phyloP scores from a whole-genome alignment of 2,888 invertebrate species.

The Aspidapion aeneum region DNA sequence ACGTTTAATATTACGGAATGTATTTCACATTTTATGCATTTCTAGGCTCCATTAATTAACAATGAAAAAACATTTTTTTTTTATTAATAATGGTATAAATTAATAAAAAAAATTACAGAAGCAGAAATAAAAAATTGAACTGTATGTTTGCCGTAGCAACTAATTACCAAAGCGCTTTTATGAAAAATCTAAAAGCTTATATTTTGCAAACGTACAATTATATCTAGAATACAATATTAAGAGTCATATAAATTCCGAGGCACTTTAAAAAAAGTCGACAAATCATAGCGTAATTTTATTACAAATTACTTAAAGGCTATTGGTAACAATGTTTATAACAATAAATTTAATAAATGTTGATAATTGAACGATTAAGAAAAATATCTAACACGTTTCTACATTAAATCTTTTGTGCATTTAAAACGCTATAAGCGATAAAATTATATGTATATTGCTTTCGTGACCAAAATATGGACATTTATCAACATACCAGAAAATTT shows the following conservation, averaged over 20 bases:
- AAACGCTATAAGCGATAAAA: slow-evolving; percentile 1
- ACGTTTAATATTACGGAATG: neutral
- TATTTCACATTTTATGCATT: neutral
- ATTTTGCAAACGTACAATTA: neutral
- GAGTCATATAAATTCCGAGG: neutral
- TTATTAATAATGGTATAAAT: neutral
- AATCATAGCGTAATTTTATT: neutral
- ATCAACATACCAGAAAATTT: slow-evolving; percentile 28
- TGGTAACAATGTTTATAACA: neutral
- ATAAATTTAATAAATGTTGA: neutral
- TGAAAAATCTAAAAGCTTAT: too few relatives aligned
- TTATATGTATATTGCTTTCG: slow-evolving; percentile 22
- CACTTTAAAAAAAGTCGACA: neutral
- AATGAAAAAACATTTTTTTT: neutral
- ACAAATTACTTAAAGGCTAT: neutral
- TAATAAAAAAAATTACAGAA: neutral
- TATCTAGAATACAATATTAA: too few relatives aligned
- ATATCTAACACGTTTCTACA: neutral
- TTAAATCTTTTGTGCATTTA: neutral
- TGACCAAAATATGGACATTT: slow-evolving; percentile 39
- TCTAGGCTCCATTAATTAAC: neutral
- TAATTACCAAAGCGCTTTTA: neutral
- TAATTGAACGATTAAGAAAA: neutral
- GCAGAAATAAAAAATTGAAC: neutral
- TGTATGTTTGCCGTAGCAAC: neutral